Percentiles rank a stretch among this genome's conserved stretches.
These are phyloP conservation scores for Sisor rabdophorus DNA, from an alignment of 2,113 vertebrate species.

Conservation along the genomic window DNA sequence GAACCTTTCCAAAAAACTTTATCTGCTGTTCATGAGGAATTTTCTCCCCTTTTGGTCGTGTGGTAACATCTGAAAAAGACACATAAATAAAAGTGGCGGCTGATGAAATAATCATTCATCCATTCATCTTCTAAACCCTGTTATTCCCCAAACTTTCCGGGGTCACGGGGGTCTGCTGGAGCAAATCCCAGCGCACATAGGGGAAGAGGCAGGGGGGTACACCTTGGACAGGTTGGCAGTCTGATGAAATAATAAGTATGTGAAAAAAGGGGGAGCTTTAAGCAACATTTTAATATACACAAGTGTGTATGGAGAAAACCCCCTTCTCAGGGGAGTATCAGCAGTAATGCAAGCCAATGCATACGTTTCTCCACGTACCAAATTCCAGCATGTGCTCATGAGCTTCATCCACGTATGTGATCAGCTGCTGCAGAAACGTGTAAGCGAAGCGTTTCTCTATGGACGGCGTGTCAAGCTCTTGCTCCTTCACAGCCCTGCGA, in stretches of 20 bases:
- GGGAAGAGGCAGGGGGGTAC: too few relatives aligned
- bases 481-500: slow-evolving; percentile 81
- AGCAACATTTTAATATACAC: background rate
- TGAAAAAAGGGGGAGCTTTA: background rate
- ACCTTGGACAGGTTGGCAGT: too few relatives aligned
- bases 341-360: background rate
- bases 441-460: slow-evolving; percentile 96
- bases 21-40: slow-evolving; percentile 91
- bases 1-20: slow-evolving; percentile 93
- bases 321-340: too few relatives aligned
- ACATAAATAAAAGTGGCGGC: background rate
- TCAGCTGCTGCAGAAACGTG: slow-evolving; percentile 91
- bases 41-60: slow-evolving; percentile 78
- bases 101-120: too few relatives aligned
- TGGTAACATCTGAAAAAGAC: slow-evolving; percentile 72
- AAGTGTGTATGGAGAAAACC: background rate
- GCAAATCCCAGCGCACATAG: too few relatives aligned
- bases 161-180: too few relatives aligned
- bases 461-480: slow-evolving; percentile 89
- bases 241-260: background rate
- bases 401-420: slow-evolving; percentile 88
- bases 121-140: too few relatives aligned
- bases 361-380: slow-evolving; percentile 62
- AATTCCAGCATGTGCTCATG: slow-evolving; percentile 90
- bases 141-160: too few relatives aligned